Evolutionary conservation across 2,797 vertebrate species (phyloP).

Genomic region (Hapalemur alaotrensis): DNA sequence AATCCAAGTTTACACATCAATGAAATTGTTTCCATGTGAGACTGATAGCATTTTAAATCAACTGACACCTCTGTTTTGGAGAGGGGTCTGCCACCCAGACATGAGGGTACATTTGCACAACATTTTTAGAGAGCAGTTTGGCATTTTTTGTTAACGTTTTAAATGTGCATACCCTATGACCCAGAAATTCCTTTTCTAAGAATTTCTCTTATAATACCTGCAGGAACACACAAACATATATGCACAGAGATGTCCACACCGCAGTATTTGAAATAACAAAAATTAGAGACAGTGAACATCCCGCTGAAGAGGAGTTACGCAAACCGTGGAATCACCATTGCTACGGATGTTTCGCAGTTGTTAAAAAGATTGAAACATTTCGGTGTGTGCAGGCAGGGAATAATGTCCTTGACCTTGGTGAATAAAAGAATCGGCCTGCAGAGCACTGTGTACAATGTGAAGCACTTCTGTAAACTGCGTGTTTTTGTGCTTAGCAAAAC

Average conservation of each 20-base stretch:
- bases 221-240: rapidly evolving
- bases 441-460: rapidly evolving
- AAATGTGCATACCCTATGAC: not conserved
- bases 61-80: not conserved
- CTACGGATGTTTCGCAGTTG: rapidly evolving
- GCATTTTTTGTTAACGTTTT: not conserved
- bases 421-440: not conserved
- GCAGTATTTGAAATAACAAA: rapidly evolving
- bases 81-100: rapidly evolving
- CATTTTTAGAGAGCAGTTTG: not conserved
- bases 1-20: rapidly evolving
- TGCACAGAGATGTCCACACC: rapidly evolving
- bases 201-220: not conserved
- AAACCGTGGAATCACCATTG: rapidly evolving
- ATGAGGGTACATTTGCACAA: not conserved
- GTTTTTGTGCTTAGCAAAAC: not conserved
- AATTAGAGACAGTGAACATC: rapidly evolving
- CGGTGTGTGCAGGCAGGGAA: not conserved
- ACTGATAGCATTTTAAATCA: not conserved
- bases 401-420: rapidly evolving
- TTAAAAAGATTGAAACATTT: not conserved
- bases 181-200: not conserved
- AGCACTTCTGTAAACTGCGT: too few species aligned
- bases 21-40: not conserved
- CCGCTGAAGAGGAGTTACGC: not conserved